Conservation (phyloP, 2,888 invertebrate species). For the Drosophila neoperkinsi region DNA sequence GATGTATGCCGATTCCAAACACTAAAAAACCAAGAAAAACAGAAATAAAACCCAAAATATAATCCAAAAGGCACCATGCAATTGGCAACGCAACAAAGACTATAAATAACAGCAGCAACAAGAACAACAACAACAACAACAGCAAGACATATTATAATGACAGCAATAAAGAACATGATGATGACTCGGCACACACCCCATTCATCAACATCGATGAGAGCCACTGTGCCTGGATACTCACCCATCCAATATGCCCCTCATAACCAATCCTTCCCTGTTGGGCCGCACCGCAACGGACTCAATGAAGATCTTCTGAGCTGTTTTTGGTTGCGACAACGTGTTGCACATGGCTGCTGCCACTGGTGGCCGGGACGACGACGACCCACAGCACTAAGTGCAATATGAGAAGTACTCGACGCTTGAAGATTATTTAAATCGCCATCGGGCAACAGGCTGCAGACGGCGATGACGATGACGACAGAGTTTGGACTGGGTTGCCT, state of each 20-base stretch:
- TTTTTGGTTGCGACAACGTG: constrained; percentile 75
- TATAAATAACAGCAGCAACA: constrained; percentile 58
- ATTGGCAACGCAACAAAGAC: constrained; percentile 55
- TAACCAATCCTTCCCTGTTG: background rate
- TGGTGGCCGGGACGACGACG: background rate
- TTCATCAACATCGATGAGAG: constrained; percentile 74
- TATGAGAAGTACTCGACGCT: constrained; percentile 73
- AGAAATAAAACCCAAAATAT: constrained; percentile 21
- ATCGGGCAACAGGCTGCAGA: constrained; percentile 30
- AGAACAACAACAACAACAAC: constrained; percentile 5
- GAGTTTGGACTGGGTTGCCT: background rate
- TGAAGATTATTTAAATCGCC: constrained; percentile 67
- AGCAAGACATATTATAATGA: constrained; percentile 76
- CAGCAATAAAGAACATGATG: constrained; percentile 78
- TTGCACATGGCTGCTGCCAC: constrained; percentile 74
- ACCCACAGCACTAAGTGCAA: constrained; percentile 72
- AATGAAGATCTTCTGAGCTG: constrained; percentile 67
- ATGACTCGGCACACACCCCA: constrained; percentile 79
- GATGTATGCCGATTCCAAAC: constrained; percentile 40
- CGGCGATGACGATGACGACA: background rate
- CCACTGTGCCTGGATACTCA: constrained; percentile 4
- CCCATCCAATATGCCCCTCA: background rate
- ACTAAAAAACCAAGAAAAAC: constrained; percentile 15
- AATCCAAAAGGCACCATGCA: constrained; percentile 41
- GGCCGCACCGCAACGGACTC: constrained; percentile 27